Conservation (phyloP, 1,140 invertebrate genomes). For the Stenopsyche tienmushanensis region DNA sequence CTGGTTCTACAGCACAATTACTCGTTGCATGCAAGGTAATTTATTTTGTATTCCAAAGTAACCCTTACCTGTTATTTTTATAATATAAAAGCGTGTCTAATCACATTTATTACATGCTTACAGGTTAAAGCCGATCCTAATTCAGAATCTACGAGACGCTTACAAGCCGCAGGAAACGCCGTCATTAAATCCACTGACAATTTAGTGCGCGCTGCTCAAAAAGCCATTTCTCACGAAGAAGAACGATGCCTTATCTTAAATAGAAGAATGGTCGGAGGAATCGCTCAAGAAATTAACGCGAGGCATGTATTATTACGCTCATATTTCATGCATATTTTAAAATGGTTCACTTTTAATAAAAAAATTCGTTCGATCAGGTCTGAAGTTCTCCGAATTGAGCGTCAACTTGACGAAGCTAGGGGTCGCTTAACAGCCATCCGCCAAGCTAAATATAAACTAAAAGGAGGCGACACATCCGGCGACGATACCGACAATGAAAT, state of each 20-base stretch:
- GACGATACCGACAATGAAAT: constrained; percentile 59
- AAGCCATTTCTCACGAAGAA: constrained; percentile 89
- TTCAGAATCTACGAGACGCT: constrained; percentile 87
- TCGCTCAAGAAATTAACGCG: constrained; percentile 90
- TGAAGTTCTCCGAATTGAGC: constrained; percentile 89
- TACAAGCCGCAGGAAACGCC: constrained; percentile 94
- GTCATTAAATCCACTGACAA: constrained; percentile 98
- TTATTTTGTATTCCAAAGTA: constrained; percentile 3
- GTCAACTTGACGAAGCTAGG: constrained; percentile 89
- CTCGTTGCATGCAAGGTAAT: constrained; percentile 92
- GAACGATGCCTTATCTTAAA: constrained; percentile 88
- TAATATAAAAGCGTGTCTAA: no score
- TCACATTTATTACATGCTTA: no score
- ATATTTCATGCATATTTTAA: neutral
- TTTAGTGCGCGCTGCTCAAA: constrained; percentile 89
- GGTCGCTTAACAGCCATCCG: constrained; percentile 82
- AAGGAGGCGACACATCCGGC: constrained; percentile 57
- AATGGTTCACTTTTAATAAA: neutral
- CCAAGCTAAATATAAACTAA: constrained; percentile 80
- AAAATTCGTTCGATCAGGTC: constrained; percentile 52
- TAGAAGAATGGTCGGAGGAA: constrained; percentile 88
- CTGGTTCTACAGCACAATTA: constrained; percentile 94
- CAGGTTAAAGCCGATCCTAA: constrained; percentile 94
- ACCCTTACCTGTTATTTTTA: no score
- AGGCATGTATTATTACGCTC: constrained; percentile 62